Evolutionary conservation across 1,140 invertebrate genomes (phyloP), one percentile per base, ranked within the genome.

Genomic region (Drosophila tsacasi): DNA sequence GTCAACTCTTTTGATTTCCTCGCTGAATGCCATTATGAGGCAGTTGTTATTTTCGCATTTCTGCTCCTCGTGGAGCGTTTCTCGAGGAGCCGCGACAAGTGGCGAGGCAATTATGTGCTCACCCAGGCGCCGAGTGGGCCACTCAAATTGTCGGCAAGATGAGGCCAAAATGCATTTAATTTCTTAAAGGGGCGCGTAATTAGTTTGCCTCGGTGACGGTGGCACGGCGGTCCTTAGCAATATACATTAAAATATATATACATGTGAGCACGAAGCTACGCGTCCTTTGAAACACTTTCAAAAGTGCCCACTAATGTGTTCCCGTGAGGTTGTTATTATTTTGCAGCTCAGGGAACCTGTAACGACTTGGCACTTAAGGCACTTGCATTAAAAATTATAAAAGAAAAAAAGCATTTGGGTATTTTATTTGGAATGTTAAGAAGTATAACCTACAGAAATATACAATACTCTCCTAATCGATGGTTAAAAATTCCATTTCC

Each of bases 71-170:
- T 23, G 81, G 67, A 84, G 79, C 81, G 61, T 68, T 65, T 61
- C 66, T 79, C 77, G 77, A 87, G 84, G 69, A 72, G 52, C 49
- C 27, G 50, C 50, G 65, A 59, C 77, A 81, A 87, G 84, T 84
- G 85, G 81, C 85, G 81, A 89, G 85, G 81, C 84, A 89, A 89
- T 89, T 89, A 81, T 81, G 84, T 81, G 68, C 84, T 87, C 84
- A 89, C 65, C 77, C 65, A 65, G 76, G 57, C 77, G 55, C 64
- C 79, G 63, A 77, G 75, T 72, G 74, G 78, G 49, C 65, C 74
- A 84, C 85, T 81, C 69, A 42, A 89, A 78, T 84, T 81, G 73
- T 57, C 69, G 55, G 69, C 74, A 71, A 87, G 80, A 57, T 83
- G 80, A 76, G 77, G 69, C 81, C 84, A 66, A 89, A 86, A 89